phyloP scores from a whole-genome alignment of 2,113 vertebrate species.

The Stercorarius parasiticus region DNA sequence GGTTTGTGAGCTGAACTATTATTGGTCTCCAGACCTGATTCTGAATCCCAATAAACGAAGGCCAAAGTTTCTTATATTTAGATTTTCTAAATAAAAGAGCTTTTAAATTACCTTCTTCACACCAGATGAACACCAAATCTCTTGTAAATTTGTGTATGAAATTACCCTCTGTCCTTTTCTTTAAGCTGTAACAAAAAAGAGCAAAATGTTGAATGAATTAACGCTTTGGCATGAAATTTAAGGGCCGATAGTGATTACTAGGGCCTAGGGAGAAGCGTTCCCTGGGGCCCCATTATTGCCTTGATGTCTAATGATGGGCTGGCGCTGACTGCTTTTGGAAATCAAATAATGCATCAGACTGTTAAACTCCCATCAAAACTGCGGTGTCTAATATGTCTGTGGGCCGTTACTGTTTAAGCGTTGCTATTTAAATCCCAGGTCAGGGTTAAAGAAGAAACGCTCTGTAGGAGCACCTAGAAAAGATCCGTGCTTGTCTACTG shows the following conservation, averaged over 20 bases:
- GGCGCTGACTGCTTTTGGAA: background rate
- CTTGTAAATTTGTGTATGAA: constrained; percentile 49
- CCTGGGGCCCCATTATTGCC: constrained; percentile 1
- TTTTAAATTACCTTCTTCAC: constrained; percentile 51
- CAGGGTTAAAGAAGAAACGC: background rate
- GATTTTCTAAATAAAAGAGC: constrained; percentile 35
- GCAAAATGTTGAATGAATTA: constrained; percentile 41
- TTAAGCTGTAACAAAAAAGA: constrained; percentile 27
- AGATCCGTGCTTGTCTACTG: background rate
- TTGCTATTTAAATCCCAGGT: background rate
- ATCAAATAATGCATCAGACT: constrained; percentile 51
- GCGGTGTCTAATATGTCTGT: background rate
- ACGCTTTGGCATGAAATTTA: background rate
- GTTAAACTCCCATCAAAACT: constrained; percentile 37
- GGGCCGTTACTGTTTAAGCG: background rate
- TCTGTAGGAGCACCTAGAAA: background rate
- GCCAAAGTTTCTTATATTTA: constrained; percentile 46
- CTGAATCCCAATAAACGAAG: constrained; percentile 15
- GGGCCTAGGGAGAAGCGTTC: constrained; percentile 1
- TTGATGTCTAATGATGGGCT: constrained; percentile 30
- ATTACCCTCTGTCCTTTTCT: constrained; percentile 39
- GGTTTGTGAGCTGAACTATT: constrained; percentile 39
- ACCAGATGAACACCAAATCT: constrained; percentile 44
- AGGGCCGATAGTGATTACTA: background rate
- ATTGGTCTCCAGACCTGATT: constrained; percentile 43